Evolutionary conservation across 2,888 invertebrate species (phyloP), one percentile per base, ranked within the genome.

Genomic region (Nemoura dubitans): DNA sequence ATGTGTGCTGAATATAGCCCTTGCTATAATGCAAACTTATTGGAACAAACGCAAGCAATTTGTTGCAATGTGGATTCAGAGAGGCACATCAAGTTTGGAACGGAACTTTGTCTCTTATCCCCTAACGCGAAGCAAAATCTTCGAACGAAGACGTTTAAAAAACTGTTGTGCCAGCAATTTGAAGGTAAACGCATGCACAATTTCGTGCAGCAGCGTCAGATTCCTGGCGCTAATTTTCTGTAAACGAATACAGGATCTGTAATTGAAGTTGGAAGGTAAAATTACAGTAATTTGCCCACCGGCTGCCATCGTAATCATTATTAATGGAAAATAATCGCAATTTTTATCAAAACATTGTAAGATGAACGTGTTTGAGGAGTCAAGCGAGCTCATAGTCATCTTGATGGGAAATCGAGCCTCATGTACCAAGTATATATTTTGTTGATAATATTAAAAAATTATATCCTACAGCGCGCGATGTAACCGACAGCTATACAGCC

Each of bases 321-420:
- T 81, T 81, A 81, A 81, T 81, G n/a, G n/a, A 81, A 81, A 81
- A 26, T 83, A 59, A 83, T 83, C 43, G 30, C 59, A 43, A 83
- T 43, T 83, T 83, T 43, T 25, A 83, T 42, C 83, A 59, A 25
- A 83, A 78, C 29, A 78, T 78, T 28, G 78, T 78, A 78, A 78
- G 27, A 78, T 78, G 29, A 78, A 26, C 27, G 78, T 78, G 78
- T 78, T 78, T 28, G 27, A 7, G 29, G 29, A 78, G 78, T 59
- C 16, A 26, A 78, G 78, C 78, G 27, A 78, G 78, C 78, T 78
- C 1, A 16, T 1, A 59, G 14, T 7, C 59, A 59, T 59, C 59
- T 21, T 59, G 59, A 59, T 59, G 59, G 59, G 10, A 59, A 59
- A 59, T 59, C 21, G 59, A 59, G 59, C 59, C 59, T 7, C 36